These are phyloP conservation scores for Clarias fuscus DNA, from an alignment of 2,797 vertebrate species.

Conservation along the genomic window DNA sequence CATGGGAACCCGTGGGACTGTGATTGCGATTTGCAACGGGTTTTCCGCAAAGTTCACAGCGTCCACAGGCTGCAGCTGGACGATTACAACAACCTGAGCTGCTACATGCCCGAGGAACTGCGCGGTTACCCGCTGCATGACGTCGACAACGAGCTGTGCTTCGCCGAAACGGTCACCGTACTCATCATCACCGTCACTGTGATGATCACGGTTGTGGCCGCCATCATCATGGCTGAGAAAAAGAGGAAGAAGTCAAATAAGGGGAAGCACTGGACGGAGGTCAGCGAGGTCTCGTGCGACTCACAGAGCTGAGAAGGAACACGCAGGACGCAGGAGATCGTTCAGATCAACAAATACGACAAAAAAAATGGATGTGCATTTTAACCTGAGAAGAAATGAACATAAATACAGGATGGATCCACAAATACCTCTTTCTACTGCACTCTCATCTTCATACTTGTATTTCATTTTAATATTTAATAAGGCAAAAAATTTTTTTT, in stretches of 20 bases:
- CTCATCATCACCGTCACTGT: conserved; percentile 81
- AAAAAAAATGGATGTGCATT: not conserved
- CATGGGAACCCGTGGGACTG: conserved; percentile 79
- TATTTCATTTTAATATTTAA: no score
- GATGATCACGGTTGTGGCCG: conserved; percentile 76
- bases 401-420: not conserved
- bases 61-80: conserved; percentile 77
- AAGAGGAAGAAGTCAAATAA: conserved; percentile 74
- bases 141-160: conserved; percentile 76
- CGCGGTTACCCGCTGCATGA: conserved; percentile 62
- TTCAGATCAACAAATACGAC: no score
- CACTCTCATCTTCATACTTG: no score
- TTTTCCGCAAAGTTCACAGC: conserved; percentile 76
- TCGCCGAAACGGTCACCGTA: conserved; percentile 81
- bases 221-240: conserved; percentile 80
- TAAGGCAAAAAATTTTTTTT: no score
- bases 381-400: not conserved
- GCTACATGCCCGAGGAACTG: conserved; percentile 65
- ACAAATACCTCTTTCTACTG: not conserved
- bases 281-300: conserved; percentile 70
- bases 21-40: conserved; percentile 81
- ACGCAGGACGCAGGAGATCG: not conserved
- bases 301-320: conserved; percentile 62
- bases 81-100: conserved; percentile 77
- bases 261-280: conserved; percentile 76